Base-by-base conservation (phyloP, 2,888 invertebrate species). In the Acleris holmiana region DNA sequence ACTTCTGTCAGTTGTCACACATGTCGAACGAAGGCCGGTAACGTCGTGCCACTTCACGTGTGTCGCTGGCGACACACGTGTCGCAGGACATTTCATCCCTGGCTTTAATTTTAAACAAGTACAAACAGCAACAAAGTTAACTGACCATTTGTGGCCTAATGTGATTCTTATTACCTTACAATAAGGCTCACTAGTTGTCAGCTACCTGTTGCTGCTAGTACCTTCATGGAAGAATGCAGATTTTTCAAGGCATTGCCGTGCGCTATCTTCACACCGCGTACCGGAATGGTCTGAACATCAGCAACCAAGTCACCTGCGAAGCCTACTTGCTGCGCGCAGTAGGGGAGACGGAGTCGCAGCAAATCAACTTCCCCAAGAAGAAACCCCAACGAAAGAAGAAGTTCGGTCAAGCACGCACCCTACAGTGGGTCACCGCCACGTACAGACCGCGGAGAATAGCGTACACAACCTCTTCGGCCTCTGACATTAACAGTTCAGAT, bases 211-310 rank as follows among this genome's bases (percentile, higher is more conserved):
- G n/a, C n/a, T n/a, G n/a, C n/a, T n/a, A n/a, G n/a, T 8, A 25
- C 25, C 8, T 25, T 8, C 29, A 29, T 29, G 8, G 2, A 29
- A 29, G 3, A 35, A 35, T 65, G 7, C 21, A 92, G 91, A 84
- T 89, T 65, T 68, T 90, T 3, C 91, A 92, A 85, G 84, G 85
- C 41, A 76, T 87, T 66, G 87, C 89, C 8, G 89, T 84, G 1
- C 82, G 91, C 3, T 92, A 90, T 67, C 82, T 92, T 2, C 91
- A 92, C 70, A 92, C 91, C 2, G 91, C 91, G 0, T 91, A 91
- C 71, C 81, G 83, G 18, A 87, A 84, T 61, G 91, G 91, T 0
- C 70, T 92, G 0, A 87, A 91, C 68, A 81, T 84, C 17, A 91
- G 84, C n/a, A 88, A 89, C 71, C 86, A 84, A 56, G 82, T 86